phyloP scores from a whole-genome alignment of 2,888 invertebrate genomes.

The Deilephila porcellus region DNA sequence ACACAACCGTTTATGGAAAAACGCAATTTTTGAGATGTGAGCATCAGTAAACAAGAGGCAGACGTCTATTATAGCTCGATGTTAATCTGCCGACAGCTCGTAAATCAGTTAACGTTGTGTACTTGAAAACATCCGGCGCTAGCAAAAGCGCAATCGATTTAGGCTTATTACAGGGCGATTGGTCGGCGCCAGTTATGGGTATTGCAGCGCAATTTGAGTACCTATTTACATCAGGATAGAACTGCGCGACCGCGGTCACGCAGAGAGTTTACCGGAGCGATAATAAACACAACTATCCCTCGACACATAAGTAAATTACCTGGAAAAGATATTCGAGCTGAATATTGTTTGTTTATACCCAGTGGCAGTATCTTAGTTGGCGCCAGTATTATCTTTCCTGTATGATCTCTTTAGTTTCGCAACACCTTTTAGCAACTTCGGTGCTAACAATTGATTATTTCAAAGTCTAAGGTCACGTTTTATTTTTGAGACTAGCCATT shows the following conservation, averaged over 20 bases:
- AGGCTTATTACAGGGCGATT: slow-evolving; percentile 70
- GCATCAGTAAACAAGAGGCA: slow-evolving; percentile 41
- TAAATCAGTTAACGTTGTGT: slow-evolving; percentile 53
- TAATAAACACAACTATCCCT: slow-evolving; percentile 66
- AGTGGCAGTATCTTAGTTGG: neutral
- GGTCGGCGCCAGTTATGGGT: slow-evolving; percentile 69
- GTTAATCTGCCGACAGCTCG: slow-evolving; percentile 61
- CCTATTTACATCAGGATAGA: slow-evolving; percentile 73
- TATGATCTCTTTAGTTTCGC: too few species aligned
- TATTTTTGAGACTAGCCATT: too few species aligned
- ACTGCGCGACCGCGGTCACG: slow-evolving; percentile 64
- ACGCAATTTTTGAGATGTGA: slow-evolving; percentile 45
- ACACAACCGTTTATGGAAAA: slow-evolving; percentile 45
- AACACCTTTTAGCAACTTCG: too few species aligned
- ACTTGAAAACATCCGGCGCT: slow-evolving; percentile 31
- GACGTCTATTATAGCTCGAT: slow-evolving; percentile 37
- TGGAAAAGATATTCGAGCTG: slow-evolving; percentile 40
- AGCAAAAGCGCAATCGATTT: slow-evolving; percentile 66
- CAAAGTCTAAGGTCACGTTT: too few species aligned
- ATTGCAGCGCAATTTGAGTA: slow-evolving; percentile 74
- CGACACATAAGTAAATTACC: slow-evolving; percentile 45
- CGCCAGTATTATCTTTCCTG: too few species aligned
- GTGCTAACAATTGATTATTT: too few species aligned
- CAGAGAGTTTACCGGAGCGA: slow-evolving; percentile 64
- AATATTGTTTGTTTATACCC: neutral